A percentile compares a stretch with the other conserved stretches of the same genome.
Evolutionary conservation across 2,888 invertebrate genomes (phyloP).

Genomic region (Nymphalis c-album): DNA sequence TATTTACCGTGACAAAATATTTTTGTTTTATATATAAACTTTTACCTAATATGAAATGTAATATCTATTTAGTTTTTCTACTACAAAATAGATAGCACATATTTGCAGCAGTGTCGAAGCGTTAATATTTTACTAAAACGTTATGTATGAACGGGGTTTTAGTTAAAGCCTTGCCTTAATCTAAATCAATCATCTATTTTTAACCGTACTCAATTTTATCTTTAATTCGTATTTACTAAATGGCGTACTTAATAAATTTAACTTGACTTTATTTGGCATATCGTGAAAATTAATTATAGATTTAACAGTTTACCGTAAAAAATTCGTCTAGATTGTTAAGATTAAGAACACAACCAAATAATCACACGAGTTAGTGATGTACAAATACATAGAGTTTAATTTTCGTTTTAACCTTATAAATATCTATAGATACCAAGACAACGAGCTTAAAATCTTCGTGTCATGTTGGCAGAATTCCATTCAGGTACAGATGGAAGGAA

Average conservation of each 20-base stretch:
- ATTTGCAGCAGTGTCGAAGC: conserved; percentile 47
- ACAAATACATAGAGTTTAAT: conserved; percentile 45
- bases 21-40: conserved; percentile 29
- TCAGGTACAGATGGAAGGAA: conserved; percentile 71
- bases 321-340: conserved; percentile 65
- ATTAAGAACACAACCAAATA: conserved; percentile 76
- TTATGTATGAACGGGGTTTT: conserved; percentile 50
- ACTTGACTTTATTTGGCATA: conserved; percentile 58
- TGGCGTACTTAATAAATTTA: conserved; percentile 46
- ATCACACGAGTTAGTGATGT: conserved; percentile 74
- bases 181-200: conserved; percentile 57
- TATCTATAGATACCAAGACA: conserved; percentile 40
- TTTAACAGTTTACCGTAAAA: conserved; percentile 50
- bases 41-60: conserved; percentile 32
- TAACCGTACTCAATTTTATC: conserved; percentile 47
- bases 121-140: conserved; percentile 42
- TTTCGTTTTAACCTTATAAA: conserved; percentile 38
- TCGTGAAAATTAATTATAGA: conserved; percentile 48
- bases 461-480: conserved; percentile 51
- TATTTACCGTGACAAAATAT: conserved; percentile 22
- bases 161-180: conserved; percentile 53
- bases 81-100: conserved; percentile 51
- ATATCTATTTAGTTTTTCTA: conserved; percentile 40
- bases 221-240: conserved; percentile 49
- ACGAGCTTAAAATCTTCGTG: conserved; percentile 44